These are phyloP conservation scores for Diorhabda sublineata DNA, from an alignment of 1,140 invertebrate genomes.

Conservation along the genomic window DNA sequence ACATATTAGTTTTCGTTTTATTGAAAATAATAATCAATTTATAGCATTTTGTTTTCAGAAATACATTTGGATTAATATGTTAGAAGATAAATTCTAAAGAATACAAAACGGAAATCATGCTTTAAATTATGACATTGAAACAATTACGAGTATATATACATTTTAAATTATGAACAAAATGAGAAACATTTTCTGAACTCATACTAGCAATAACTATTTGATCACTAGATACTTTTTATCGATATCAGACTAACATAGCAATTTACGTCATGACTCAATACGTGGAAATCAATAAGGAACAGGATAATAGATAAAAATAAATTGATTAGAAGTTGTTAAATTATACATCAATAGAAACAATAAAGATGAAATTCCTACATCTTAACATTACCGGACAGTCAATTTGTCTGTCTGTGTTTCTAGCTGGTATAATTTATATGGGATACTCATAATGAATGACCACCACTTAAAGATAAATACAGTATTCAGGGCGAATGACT, in stretches of 20 bases:
- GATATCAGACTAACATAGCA: no score
- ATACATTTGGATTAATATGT: no score
- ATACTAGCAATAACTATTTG: no score
- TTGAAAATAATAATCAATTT: no score
- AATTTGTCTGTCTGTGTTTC: background rate
- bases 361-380: background rate
- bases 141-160: no score
- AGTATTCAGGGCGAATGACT: background rate
- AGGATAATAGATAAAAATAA: background rate
- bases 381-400: background rate
- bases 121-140: no score
- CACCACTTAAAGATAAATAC: background rate
- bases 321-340: background rate
- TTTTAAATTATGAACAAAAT: no score
- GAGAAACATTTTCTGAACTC: no score
- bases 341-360: conserved; percentile 1
- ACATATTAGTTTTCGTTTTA: background rate
- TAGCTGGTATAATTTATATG: conserved; percentile 1
- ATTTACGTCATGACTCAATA: background rate
- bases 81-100: no score
- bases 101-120: no score
- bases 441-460: background rate
- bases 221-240: no score
- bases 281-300: background rate
- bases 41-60: no score